These are phyloP conservation scores for Hydrozoanthus tunicans DNA, from an alignment of 64 coral and sea anemone genomes.

Conservation along the genomic window DNA sequence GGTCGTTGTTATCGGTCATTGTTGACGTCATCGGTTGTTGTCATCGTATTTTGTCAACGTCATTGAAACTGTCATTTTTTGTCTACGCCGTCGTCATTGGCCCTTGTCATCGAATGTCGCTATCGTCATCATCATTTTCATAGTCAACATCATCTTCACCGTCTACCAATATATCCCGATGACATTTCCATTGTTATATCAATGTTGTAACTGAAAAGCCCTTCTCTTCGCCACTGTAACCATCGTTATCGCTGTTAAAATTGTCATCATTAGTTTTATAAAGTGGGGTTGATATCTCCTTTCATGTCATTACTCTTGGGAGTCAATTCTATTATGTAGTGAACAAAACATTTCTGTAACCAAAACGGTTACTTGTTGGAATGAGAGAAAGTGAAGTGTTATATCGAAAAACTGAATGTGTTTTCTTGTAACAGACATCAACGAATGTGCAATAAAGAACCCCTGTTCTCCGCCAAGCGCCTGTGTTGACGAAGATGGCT, in stretches of 20 bases:
- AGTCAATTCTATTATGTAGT: not conserved
- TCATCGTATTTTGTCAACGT: not conserved
- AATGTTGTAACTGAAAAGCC: too few relatives aligned
- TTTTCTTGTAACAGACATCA: slow-evolving; percentile 23
- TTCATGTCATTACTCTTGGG: not conserved
- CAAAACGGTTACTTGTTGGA: not conserved
- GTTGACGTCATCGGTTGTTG: not conserved
- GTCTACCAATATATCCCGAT: too few relatives aligned
- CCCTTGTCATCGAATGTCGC: too few relatives aligned
- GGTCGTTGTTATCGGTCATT: not conserved
- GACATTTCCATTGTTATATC: too few relatives aligned
- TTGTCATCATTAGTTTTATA: not conserved
- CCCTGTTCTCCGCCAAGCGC: slow-evolving; percentile 24
- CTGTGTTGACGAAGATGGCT: slow-evolving; percentile 2
- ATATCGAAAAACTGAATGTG: not conserved
- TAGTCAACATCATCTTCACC: too few relatives aligned
- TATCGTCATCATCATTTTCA: too few relatives aligned
- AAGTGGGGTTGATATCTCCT: not conserved
- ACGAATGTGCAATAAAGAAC: slow-evolving; percentile 22
- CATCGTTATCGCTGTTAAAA: not conserved
- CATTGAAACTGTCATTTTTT: not conserved
- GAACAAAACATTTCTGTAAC: not conserved
- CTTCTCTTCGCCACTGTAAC: too few relatives aligned
- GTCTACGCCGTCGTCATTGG: not conserved
- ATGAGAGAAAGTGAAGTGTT: not conserved